Evolutionary conservation across 2,113 vertebrate genomes (phyloP), one percentile per base, ranked within the genome.

Genomic region (Ellobius talpinus): DNA sequence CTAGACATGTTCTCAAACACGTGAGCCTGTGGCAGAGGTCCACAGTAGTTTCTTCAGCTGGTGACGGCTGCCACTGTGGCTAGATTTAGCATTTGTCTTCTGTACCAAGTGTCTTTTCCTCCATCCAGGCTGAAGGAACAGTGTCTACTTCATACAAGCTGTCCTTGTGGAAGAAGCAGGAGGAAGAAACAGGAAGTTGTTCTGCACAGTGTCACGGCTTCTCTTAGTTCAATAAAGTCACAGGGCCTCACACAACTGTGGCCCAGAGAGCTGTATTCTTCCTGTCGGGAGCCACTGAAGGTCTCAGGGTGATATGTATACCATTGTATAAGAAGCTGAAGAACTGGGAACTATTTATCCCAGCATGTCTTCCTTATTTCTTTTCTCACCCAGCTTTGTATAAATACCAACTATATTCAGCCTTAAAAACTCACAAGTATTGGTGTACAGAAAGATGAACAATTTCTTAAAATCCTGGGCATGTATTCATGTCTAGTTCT

Each of bases 341-440:
- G 13, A 79, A 5, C 29, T 12, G 39, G 31, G 2, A n/a, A 79
- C 63, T 3, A 3, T 16, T 50, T 87, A 23, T 66, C 29, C 77
- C 10, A 36, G 26, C 7, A 12, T 19, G 10, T 84, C 76, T 3
- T 55, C 65, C 29, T 77, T 70, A 5, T 1, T 13, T 65, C 81
- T 17, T 26, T 66, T 91, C 50, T 70, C 84, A 52, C 17, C 42
- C 50, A 93, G 10, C 63, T 93, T 96, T 68, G 31, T 10, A 77
- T 84, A 89, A 89, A 78, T 29, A 45, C 29, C 2, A n/a, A 86
- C n/a, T 81, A 86, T 90, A 65, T 36, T 81, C 55, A 91, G 23
- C 17, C 81, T 85, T 87, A 85, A 66, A 3, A 33, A 81, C 61
- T 92, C 26, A 47, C 74, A 77, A 95, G 68, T 26, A 4, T 50